Percentiles rank a stretch among this genome's conserved stretches.
These are phyloP conservation scores for Phrynocephalus guinanensis DNA, from an alignment of 2,797 vertebrate genomes.

Conservation along the genomic window DNA sequence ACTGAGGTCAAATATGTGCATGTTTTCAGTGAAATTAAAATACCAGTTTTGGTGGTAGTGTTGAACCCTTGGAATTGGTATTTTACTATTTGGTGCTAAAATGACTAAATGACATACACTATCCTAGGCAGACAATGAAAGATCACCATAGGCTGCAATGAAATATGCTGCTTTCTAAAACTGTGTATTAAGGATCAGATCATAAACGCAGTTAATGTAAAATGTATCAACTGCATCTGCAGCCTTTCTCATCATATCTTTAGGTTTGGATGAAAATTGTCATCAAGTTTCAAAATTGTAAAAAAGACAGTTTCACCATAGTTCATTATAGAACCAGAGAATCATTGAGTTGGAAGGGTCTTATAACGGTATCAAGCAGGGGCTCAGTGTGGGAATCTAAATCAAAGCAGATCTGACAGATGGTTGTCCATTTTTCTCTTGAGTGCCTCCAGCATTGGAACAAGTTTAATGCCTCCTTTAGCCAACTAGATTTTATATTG, in stretches of 20 bases:
- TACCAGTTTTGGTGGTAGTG: conserved; percentile 4
- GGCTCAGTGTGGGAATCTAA: no score
- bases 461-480: background rate
- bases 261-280: background rate
- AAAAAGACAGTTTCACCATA: background rate
- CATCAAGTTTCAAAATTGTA: background rate
- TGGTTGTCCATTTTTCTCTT: no score
- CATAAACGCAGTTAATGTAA: background rate
- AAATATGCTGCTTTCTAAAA: conserved; percentile 1
- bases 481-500: background rate
- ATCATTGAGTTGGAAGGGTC: no score
- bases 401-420: no score
- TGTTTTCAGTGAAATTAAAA: conserved; percentile 27
- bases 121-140: background rate
- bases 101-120: conserved; percentile 9
- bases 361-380: no score
- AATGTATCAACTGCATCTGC: background rate
- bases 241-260: background rate
- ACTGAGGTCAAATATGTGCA: conserved; percentile 26
- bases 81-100: conserved; percentile 13
- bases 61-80: background rate
- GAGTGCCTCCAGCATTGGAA: background rate
- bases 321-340: no score
- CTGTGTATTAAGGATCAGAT: background rate
- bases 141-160: background rate